Evolutionary conservation across 2,888 invertebrate species (phyloP).

Genomic region (Seira ritae): DNA sequence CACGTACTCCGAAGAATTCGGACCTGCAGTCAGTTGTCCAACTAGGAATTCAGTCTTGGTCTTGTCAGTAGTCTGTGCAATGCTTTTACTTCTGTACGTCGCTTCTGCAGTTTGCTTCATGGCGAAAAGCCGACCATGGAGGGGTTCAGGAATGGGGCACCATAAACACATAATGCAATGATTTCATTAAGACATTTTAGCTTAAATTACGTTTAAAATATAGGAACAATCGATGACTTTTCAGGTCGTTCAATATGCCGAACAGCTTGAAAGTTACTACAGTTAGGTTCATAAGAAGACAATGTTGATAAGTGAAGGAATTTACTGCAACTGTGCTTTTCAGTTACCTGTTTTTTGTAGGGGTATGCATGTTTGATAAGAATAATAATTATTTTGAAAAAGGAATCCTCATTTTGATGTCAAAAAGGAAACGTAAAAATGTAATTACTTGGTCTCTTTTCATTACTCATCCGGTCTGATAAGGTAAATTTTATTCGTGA

Average conservation of each 20-base stretch:
- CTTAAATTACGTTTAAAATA: slow-evolving; percentile 46
- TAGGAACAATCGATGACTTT: neutral
- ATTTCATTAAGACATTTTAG: slow-evolving; percentile 58
- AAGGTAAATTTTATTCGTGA: too few species aligned
- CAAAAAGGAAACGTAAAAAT: neutral
- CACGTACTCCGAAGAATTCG: slow-evolving; percentile 62
- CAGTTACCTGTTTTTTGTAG: slow-evolving; percentile 25
- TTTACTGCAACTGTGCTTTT: slow-evolving; percentile 29
- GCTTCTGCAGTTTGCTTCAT: slow-evolving; percentile 77
- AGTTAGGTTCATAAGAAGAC: slow-evolving; percentile 32
- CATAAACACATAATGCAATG: slow-evolving; percentile 74
- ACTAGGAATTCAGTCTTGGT: slow-evolving; percentile 94
- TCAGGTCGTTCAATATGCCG: neutral
- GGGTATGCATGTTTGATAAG: slow-evolving; percentile 23
- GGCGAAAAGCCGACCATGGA: slow-evolving; percentile 73
- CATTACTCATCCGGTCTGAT: too few species aligned
- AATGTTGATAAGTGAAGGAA: slow-evolving; percentile 16
- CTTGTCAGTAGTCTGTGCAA: slow-evolving; percentile 92
- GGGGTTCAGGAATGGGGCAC: slow-evolving; percentile 69
- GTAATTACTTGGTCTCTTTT: neutral
- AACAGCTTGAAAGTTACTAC: slow-evolving; percentile 10
- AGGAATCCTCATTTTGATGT: neutral
- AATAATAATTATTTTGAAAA: neutral
- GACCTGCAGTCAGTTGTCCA: slow-evolving; percentile 85
- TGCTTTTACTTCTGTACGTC: slow-evolving; percentile 91